Evolutionary conservation across 2,888 invertebrate genomes (phyloP).

Genomic region (Dryobotodes eremita): DNA sequence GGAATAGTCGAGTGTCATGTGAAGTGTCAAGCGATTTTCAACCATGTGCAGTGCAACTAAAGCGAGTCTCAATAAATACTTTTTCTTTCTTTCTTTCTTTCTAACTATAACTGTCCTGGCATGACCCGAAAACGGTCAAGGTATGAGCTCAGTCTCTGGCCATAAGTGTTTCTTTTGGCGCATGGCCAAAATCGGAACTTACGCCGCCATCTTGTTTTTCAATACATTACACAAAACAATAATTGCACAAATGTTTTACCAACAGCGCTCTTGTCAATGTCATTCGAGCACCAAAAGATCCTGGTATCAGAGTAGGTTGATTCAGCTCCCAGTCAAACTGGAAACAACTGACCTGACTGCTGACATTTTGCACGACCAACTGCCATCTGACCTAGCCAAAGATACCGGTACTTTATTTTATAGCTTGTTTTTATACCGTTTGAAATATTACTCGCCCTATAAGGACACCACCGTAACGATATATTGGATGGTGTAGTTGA

Average conservation of each 20-base stretch:
- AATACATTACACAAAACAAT: neutral
- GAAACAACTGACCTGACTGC: neutral
- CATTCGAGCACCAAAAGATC: neutral
- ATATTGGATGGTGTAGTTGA: neutral
- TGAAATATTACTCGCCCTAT: conserved; percentile 37
- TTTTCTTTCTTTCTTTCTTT: no score
- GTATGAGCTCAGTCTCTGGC: no score
- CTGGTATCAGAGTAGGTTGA: no score
- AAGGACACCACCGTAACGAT: conserved; percentile 44
- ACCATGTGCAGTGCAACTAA: neutral
- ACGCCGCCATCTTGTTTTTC: neutral
- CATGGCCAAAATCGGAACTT: neutral
- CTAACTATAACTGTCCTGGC: neutral
- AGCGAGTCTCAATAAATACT: no score
- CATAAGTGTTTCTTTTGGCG: neutral
- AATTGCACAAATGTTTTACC: neutral
- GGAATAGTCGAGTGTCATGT: neutral
- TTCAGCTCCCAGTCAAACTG: neutral
- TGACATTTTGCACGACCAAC: neutral
- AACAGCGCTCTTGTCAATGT: neutral
- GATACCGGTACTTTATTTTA: conserved; percentile 40
- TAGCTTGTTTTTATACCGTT: conserved; percentile 41
- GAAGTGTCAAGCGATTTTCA: neutral
- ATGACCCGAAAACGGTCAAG: neutral
- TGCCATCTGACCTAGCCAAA: conserved; percentile 6